Evolutionary conservation across 2,113 vertebrate genomes (phyloP).

Genomic region (Bos indicus): DNA sequence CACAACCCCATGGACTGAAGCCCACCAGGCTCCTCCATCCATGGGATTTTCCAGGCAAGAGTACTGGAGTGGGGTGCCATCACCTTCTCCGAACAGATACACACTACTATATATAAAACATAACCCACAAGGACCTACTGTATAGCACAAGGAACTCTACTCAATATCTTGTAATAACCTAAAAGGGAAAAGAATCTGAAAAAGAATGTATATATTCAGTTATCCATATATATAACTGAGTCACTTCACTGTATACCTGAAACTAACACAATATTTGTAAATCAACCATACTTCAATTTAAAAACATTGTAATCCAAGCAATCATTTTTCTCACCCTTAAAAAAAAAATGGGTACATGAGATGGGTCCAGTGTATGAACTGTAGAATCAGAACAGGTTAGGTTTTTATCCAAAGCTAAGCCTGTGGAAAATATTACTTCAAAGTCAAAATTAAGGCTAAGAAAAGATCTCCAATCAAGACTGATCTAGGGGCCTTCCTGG

Average conservation of each 20-base stretch:
- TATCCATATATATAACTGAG: background rate
- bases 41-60: too few relatives aligned
- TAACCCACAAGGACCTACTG: background rate
- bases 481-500: slow-evolving; percentile 73
- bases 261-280: background rate
- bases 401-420: slow-evolving; percentile 61
- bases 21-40: too few relatives aligned
- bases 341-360: slow-evolving; percentile 79
- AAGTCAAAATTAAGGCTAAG: slow-evolving; percentile 96
- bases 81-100: too few relatives aligned
- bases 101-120: background rate
- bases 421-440: background rate
- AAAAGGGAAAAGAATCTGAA: background rate
- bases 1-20: too few relatives aligned
- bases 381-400: slow-evolving; percentile 93
- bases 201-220: background rate
- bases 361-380: slow-evolving; percentile 89
- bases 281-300: background rate
- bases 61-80: too few relatives aligned
- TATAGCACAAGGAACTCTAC: background rate
- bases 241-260: background rate
- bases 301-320: background rate
- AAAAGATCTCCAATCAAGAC: slow-evolving; percentile 93
- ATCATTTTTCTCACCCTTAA: background rate
- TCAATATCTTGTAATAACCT: background rate